These are phyloP conservation scores for Clavelina lepadiformis DNA, from an alignment of 23 tunicate genomes.

Conservation along the genomic window DNA sequence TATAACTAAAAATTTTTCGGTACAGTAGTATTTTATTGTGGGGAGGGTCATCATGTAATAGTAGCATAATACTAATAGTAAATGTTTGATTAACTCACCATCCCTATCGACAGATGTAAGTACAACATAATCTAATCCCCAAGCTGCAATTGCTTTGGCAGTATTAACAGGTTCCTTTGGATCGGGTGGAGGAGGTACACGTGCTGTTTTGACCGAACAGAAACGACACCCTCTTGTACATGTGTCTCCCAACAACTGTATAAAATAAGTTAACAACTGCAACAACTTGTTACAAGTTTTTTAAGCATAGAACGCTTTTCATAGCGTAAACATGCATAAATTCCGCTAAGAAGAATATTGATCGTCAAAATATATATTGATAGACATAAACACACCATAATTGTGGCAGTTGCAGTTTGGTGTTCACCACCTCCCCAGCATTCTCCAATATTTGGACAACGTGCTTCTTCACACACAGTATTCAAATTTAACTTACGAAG, in stretches of 20 bases:
- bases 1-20: too few relatives aligned
- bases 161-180: constrained; percentile 88
- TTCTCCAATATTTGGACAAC: constrained; percentile 96
- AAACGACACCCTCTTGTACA: constrained; percentile 98
- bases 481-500: constrained; percentile 50
- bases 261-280: not conserved
- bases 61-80: too few relatives aligned
- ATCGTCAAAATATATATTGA: too few relatives aligned
- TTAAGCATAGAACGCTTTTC: not conserved
- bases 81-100: too few relatives aligned
- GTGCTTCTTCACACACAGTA: constrained; percentile 78
- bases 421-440: constrained; percentile 99
- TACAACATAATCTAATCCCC: constrained; percentile 97
- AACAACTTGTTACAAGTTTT: not conserved
- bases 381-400: constrained; percentile 49
- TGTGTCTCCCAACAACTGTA: constrained; percentile 92
- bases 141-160: constrained; percentile 71
- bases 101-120: constrained; percentile 97
- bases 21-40: too few relatives aligned
- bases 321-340: not conserved
- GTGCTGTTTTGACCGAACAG: constrained; percentile 95
- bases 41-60: too few relatives aligned
- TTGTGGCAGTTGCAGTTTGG: constrained; percentile 88
- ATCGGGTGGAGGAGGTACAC: constrained; percentile 82
- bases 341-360: too few relatives aligned